A percentile compares a stretch with the other conserved stretches of the same genome.
Conservation (phyloP, 2,888 invertebrate genomes). For the Himalopsyche anomala region DNA sequence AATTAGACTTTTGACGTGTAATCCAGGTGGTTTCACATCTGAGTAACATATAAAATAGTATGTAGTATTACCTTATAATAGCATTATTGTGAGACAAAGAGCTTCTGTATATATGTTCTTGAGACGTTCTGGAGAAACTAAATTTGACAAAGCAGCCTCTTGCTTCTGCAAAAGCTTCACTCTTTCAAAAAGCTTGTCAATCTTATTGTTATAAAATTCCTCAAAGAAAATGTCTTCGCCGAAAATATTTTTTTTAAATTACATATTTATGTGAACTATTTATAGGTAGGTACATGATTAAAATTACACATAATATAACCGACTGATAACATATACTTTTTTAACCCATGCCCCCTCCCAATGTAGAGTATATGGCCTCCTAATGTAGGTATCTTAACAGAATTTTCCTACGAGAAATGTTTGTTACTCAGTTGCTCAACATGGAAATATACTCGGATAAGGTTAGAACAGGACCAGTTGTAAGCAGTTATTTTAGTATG, state of each 20-base stretch:
- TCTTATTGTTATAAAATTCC: background rate
- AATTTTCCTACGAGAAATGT: too few relatives aligned
- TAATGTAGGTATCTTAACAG: too few relatives aligned
- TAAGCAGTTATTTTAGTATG: too few relatives aligned
- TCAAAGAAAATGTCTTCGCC: background rate
- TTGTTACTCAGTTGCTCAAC: too few relatives aligned
- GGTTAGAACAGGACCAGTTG: too few relatives aligned
- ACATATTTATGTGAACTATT: background rate
- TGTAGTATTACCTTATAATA: background rate
- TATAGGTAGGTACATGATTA: background rate
- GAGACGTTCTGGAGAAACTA: background rate
- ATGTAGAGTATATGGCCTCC: too few relatives aligned
- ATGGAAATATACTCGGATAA: too few relatives aligned
- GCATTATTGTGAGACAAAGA: background rate
- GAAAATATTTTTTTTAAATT: too few relatives aligned
- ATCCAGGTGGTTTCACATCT: background rate
- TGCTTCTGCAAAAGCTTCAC: background rate
- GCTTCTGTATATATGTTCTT: background rate
- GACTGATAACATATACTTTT: too few relatives aligned
- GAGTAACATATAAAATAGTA: slow-evolving; percentile 14
- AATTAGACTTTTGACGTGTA: background rate
- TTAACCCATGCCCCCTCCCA: too few relatives aligned
- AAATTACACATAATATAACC: too few relatives aligned
- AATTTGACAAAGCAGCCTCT: background rate
- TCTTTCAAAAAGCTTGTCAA: background rate